A percentile compares a stretch with the other conserved stretches of the same genome.
phyloP scores from a whole-genome alignment of 1,140 invertebrate species.

The Pristionchus pacificus region DNA sequence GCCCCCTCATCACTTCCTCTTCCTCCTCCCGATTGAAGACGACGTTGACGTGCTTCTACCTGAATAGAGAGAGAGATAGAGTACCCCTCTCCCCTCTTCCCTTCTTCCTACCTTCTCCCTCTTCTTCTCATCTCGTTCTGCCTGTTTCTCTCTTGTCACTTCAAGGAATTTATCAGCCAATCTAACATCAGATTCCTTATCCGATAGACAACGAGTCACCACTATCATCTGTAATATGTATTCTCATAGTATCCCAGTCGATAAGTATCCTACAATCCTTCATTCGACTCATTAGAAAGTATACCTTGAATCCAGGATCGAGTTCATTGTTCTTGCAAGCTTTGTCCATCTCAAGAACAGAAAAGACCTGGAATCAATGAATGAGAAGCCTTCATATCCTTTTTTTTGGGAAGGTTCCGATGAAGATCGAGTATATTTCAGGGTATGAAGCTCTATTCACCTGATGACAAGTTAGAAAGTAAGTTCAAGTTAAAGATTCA shows the following conservation, averaged over 20 bases:
- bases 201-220: conserved; percentile 33
- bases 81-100: background rate
- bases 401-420: too few species aligned
- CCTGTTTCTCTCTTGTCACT: conserved; percentile 15
- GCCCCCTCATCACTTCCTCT: background rate
- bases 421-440: too few species aligned
- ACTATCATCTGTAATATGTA: conserved; percentile 25
- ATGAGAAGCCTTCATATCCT: too few species aligned
- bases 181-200: conserved; percentile 3
- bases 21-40: background rate
- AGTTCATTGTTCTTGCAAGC: conserved; percentile 48
- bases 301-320: conserved; percentile 43
- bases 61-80: background rate
- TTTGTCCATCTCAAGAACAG: conserved; percentile 45
- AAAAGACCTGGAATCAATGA: conserved; percentile 34
- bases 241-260: too few species aligned
- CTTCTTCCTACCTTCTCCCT: conserved; percentile 9
- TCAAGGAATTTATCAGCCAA: conserved; percentile 24
- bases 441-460: too few species aligned
- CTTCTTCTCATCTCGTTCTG: conserved; percentile 22
- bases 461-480: too few species aligned
- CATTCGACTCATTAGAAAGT: background rate
- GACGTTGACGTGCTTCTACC: background rate
- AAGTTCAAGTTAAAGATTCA: too few species aligned
- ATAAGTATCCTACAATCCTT: too few species aligned